These are phyloP conservation scores for Acrobasis repandana DNA, from an alignment of 2,888 invertebrate species.

Conservation along the genomic window DNA sequence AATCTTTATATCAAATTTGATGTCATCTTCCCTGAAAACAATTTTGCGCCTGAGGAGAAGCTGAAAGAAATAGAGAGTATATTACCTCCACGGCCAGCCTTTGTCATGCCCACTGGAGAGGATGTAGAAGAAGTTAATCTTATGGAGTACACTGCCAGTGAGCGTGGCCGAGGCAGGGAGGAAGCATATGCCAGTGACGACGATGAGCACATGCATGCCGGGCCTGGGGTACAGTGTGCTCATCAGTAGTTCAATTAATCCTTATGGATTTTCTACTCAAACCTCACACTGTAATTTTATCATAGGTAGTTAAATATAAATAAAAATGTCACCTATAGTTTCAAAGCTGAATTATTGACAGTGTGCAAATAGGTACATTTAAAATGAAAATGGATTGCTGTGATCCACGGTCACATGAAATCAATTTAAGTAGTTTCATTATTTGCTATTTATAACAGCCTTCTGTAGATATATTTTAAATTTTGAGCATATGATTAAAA, in stretches of 20 bases:
- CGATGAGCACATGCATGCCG: conserved; percentile 80
- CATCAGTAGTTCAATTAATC: conserved; percentile 86
- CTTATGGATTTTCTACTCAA: conserved; percentile 61
- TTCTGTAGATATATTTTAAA: conserved; percentile 25
- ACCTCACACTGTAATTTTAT: conserved; percentile 72
- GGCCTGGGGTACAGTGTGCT: conserved; percentile 89
- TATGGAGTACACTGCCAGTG: conserved; percentile 87
- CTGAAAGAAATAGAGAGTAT: conserved; percentile 87
- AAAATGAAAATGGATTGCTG: conserved; percentile 32
- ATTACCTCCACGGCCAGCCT: conserved; percentile 87
- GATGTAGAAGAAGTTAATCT: conserved; percentile 94
- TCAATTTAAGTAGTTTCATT: conserved; percentile 24
- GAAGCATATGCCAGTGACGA: conserved; percentile 89
- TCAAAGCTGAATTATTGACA: conserved; percentile 48
- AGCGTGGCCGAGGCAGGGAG: conserved; percentile 79
- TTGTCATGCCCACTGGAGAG: conserved; percentile 89
- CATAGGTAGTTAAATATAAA: conserved; percentile 67
- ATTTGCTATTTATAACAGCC: conserved; percentile 24
- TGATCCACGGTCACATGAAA: conserved; percentile 26
- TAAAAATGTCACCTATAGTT: conserved; percentile 44
- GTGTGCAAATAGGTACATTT: conserved; percentile 44
- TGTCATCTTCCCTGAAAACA: conserved; percentile 91
- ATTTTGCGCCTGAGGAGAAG: conserved; percentile 88
- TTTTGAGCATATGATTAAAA: conserved; percentile 32
- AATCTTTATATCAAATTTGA: conserved; percentile 94